Percentiles rank a stretch among this genome's conserved stretches.
Evolutionary conservation across 2,113 vertebrate genomes (phyloP).

Genomic region (Desmodus rotundus): DNA sequence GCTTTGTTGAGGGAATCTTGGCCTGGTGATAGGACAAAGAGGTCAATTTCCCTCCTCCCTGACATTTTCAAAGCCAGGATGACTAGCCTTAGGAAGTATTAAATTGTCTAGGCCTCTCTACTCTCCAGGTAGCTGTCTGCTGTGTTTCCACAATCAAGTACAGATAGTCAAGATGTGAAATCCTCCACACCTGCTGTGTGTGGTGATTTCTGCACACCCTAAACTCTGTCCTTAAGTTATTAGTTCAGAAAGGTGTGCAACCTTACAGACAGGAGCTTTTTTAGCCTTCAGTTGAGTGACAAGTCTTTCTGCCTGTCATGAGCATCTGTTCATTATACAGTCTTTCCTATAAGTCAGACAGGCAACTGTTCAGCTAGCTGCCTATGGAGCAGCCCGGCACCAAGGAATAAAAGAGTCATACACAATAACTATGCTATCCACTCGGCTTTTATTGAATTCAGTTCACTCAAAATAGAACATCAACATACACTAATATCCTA

Average conservation of each 20-base stretch:
- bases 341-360: no score
- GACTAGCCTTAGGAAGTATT: neutral
- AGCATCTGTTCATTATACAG: no score
- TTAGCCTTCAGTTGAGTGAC: neutral
- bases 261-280: neutral
- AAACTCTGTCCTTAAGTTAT: neutral
- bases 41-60: neutral
- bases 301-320: neutral
- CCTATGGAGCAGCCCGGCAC: no score
- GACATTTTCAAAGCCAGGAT: neutral
- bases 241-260: neutral
- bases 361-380: no score
- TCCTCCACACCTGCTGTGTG: neutral
- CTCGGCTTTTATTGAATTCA: no score
- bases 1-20: neutral
- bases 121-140: neutral
- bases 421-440: no score
- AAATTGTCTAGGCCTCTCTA: neutral
- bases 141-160: conserved; percentile 22
- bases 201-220: neutral
- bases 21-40: neutral
- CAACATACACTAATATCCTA: no score
- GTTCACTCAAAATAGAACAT: no score
- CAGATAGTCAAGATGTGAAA: conserved; percentile 49
- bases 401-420: no score